Conservation (phyloP, 2,888 invertebrate species). For the Schizaphis graminum region DNA sequence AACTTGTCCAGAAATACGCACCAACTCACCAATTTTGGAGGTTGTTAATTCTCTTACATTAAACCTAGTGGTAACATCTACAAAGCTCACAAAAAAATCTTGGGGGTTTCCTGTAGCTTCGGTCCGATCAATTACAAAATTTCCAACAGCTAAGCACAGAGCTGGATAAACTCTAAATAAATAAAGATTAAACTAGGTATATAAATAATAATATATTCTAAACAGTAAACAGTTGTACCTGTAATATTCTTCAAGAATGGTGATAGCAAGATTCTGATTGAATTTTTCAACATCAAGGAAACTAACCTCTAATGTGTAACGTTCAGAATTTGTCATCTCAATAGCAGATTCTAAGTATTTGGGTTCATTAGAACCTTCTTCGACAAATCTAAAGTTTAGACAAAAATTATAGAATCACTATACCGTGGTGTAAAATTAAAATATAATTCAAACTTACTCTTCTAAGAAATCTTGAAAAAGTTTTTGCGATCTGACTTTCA, state of each 20-base stretch:
- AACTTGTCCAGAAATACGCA: slow-evolving; percentile 95
- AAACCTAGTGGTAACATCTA: slow-evolving; percentile 90
- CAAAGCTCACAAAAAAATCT: slow-evolving; percentile 88
- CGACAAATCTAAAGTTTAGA: slow-evolving; percentile 77
- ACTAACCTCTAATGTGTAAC: slow-evolving; percentile 91
- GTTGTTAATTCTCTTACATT: slow-evolving; percentile 94
- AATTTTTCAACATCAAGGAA: slow-evolving; percentile 95
- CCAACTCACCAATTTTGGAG: slow-evolving; percentile 91
- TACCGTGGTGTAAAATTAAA: background rate
- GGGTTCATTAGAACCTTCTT: slow-evolving; percentile 80
- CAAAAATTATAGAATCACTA: background rate
- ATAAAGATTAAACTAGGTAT: background rate
- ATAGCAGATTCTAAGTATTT: slow-evolving; percentile 89
- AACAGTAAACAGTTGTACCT: slow-evolving; percentile 71
- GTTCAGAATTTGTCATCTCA: slow-evolving; percentile 86
- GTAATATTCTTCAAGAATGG: slow-evolving; percentile 95
- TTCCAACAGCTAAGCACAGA: slow-evolving; percentile 92
- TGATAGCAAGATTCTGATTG: slow-evolving; percentile 92
- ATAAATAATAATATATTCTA: background rate
- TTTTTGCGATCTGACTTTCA: slow-evolving; percentile 94
- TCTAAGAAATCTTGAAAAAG: slow-evolving; percentile 96
- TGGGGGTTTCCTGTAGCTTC: slow-evolving; percentile 84
- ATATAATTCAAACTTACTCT: slow-evolving; percentile 78
- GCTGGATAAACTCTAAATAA: slow-evolving; percentile 86
- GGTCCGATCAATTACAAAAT: slow-evolving; percentile 87